Evolutionary conservation across 1,140 invertebrate species (phyloP).

Genomic region (Heterodera schachtii): DNA sequence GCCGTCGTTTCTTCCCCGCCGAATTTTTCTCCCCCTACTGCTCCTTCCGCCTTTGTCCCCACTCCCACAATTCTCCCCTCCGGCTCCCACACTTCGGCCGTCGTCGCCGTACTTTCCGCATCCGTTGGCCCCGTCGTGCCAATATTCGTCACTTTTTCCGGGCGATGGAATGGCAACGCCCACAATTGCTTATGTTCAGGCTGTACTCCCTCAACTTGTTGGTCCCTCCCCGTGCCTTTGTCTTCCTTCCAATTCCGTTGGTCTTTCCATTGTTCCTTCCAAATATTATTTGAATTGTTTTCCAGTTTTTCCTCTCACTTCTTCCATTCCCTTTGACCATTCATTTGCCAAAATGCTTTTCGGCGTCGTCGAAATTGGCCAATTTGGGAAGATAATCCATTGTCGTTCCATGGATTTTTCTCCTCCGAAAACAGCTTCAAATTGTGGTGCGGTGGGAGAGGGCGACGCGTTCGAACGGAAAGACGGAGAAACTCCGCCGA

Average conservation of each 20-base stretch:
- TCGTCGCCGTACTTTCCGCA: background rate
- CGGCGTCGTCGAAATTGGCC: background rate
- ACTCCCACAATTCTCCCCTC: background rate
- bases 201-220: background rate
- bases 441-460: background rate
- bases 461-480: background rate
- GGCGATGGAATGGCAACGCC: background rate
- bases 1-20: background rate
- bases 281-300: too few relatives aligned
- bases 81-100: background rate
- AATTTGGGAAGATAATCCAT: conserved; percentile 5
- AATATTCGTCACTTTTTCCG: background rate
- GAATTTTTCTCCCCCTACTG: background rate
- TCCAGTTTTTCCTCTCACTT: too few relatives aligned
- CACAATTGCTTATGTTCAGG: background rate
- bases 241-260: background rate
- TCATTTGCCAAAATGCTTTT: background rate
- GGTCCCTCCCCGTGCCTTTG: background rate
- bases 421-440: background rate
- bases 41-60: background rate
- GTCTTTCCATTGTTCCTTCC: background rate
- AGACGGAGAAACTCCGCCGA: too few relatives aligned
- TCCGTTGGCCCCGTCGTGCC: background rate
- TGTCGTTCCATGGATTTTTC: background rate
- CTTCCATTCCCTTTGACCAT: background rate